A percentile compares a stretch with the other conserved stretches of the same genome.
These are phyloP conservation scores for Phortica okadai DNA, from an alignment of 2,888 invertebrate genomes.

Conservation along the genomic window DNA sequence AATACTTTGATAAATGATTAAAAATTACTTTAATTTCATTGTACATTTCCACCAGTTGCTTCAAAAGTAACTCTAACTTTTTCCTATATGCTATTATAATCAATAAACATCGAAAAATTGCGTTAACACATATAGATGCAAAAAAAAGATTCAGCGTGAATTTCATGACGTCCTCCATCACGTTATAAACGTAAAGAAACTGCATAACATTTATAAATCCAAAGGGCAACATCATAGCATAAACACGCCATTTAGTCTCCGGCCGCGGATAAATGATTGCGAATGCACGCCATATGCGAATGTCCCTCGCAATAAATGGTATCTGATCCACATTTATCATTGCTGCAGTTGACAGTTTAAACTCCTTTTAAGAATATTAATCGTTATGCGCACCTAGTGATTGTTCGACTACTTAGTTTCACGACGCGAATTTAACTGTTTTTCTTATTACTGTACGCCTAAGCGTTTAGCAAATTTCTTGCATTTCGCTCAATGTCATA, in stretches of 20 bases:
- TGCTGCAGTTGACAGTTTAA: neutral
- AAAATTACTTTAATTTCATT: conserved; percentile 60
- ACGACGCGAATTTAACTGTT: conserved; percentile 41
- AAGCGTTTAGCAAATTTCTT: conserved; percentile 57
- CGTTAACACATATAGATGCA: conserved; percentile 66
- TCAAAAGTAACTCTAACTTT: conserved; percentile 67
- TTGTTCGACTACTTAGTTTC: too few species aligned
- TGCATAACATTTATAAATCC: conserved; percentile 66
- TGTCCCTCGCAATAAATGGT: conserved; percentile 65
- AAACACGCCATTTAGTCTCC: conserved; percentile 62
- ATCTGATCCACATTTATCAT: conserved; percentile 65
- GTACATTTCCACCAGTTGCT: conserved; percentile 58
- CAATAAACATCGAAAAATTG: conserved; percentile 65
- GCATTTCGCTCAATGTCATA: conserved; percentile 52
- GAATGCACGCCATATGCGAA: conserved; percentile 66
- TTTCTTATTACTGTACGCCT: conserved; percentile 39
- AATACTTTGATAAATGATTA: neutral
- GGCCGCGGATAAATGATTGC: conserved; percentile 63
- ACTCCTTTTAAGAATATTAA: too few species aligned
- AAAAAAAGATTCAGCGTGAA: conserved; percentile 70
- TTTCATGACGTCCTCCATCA: conserved; percentile 62
- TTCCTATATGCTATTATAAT: conserved; percentile 59
- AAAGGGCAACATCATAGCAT: conserved; percentile 62
- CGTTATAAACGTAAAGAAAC: conserved; percentile 62
- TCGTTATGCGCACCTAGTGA: too few species aligned